Evolutionary conservation across 2,797 vertebrate genomes (phyloP), one percentile per base, ranked within the genome.

Genomic region (Lophius americanus): DNA sequence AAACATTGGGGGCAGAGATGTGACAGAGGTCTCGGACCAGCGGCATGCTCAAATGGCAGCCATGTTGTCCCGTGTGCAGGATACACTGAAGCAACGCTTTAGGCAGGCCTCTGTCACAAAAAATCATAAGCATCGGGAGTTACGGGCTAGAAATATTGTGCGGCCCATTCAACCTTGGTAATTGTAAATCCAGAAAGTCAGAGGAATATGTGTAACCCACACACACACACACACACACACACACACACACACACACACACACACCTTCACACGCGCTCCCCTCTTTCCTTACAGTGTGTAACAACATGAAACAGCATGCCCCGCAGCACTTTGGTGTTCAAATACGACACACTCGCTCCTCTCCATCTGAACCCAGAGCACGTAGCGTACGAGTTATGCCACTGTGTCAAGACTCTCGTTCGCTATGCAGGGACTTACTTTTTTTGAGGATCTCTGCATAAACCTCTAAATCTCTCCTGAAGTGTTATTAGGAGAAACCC

Each of bases 381-480:
- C 85, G 84, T 91, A 82, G 76, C n/a, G 46, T 52, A 75, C 55
- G 61, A 91, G 83, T 86, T 85, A 87, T 75, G 76, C 79, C 77
- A 74, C 82, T 68, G 77, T 84, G 75, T 87, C 83, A 79, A 85
- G 77, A 44, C 73, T 73, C 78, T 86, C 79, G 84, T 87, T 90
- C 33, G 9, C 61, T 82, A 85, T 85, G 82, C 87, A 77, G 81
- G 74, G 62, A 81, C 78, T 74, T 58, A 51, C 37, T 60, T 5
- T 63, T 70, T 71, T 50, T 48, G 35, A 71, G 62, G 78, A 82
- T 83, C 64, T 79, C 63, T 51, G 66, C 72, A 79, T 85, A 67
- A 82, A 87, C 65, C 79, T 84, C 68, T 85, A 85, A 88, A 90
- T 91, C 81, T 89, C 79, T 87, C 68, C 78, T 78, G 76, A 88